These are phyloP conservation scores for Xenus cinereus DNA, from an alignment of 2,113 vertebrate species.

Conservation along the genomic window DNA sequence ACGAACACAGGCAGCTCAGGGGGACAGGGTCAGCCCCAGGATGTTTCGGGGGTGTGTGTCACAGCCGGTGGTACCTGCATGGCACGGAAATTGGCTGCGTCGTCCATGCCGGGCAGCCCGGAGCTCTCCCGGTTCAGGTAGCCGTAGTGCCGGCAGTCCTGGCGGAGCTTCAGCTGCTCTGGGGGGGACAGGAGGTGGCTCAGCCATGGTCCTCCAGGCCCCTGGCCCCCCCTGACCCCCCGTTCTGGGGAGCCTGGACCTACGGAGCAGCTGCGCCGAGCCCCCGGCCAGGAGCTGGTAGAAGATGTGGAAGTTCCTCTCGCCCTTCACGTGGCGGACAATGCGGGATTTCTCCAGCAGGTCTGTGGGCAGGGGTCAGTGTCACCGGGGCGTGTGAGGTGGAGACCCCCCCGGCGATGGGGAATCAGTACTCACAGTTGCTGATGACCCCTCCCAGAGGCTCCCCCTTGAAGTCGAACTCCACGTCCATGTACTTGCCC, in stretches of 20 bases:
- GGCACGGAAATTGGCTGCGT: conserved; percentile 65
- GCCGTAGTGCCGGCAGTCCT: conserved; percentile 43
- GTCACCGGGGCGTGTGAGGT: fast-evolving
- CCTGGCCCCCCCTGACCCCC: fast-evolving
- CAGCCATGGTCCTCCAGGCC: background rate
- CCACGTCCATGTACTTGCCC: conserved; percentile 86
- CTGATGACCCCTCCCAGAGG: conserved; percentile 81
- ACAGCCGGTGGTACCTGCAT: conserved; percentile 61
- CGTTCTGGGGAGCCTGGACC: background rate
- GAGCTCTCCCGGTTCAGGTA: conserved; percentile 65
- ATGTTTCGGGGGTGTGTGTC: fast-evolving
- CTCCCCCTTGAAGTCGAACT: conserved; percentile 83
- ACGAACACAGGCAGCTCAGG: background rate
- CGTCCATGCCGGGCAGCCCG: conserved; percentile 48
- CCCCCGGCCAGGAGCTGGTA: conserved; percentile 81
- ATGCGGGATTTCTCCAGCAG: conserved; percentile 83
- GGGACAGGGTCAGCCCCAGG: fast-evolving
- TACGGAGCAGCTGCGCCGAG: conserved; percentile 72
- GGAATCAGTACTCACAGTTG: conserved; percentile 72
- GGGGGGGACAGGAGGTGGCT: background rate
- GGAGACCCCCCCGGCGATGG: fast-evolving
- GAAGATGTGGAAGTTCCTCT: conserved; percentile 85
- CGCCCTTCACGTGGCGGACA: conserved; percentile 74
- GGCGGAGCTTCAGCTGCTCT: conserved; percentile 73
- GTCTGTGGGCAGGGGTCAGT: conserved; percentile 20